Evolutionary conservation across 2,113 vertebrate genomes (phyloP).

Genomic region (Piaya cayana): DNA sequence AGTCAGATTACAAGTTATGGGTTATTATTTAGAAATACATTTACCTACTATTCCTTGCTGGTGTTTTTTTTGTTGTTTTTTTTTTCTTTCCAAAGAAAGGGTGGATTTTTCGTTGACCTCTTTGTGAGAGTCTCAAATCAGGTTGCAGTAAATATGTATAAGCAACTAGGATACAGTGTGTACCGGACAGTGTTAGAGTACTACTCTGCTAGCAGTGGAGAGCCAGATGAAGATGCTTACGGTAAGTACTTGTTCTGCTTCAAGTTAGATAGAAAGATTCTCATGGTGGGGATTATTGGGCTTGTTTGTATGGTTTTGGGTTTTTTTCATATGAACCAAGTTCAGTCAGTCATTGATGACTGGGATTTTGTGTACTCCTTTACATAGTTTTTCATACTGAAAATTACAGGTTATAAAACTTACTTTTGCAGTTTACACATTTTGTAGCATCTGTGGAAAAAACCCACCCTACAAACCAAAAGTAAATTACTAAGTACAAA

Average conservation of each 20-base stretch:
- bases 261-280: background rate
- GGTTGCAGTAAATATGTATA: constrained; percentile 97
- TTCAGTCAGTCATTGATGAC: background rate
- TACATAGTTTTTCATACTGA: background rate
- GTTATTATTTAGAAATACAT: background rate
- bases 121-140: constrained; percentile 97
- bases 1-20: background rate
- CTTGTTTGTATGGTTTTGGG: background rate
- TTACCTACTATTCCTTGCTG: background rate
- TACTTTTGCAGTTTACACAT: background rate
- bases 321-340: background rate
- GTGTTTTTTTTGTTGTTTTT: background rate
- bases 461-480: background rate
- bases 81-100: constrained; percentile 80
- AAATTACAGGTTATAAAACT: background rate
- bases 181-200: constrained; percentile 95
- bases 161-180: constrained; percentile 94
- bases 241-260: constrained; percentile 73
- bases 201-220: constrained; percentile 94
- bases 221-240: constrained; percentile 94
- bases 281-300: background rate
- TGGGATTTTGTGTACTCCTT: background rate
- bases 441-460: background rate
- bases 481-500: background rate
- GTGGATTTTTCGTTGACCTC: constrained; percentile 95